phyloP scores from a whole-genome alignment of 2,113 vertebrate genomes.

The Phalacrocorax carbo region DNA sequence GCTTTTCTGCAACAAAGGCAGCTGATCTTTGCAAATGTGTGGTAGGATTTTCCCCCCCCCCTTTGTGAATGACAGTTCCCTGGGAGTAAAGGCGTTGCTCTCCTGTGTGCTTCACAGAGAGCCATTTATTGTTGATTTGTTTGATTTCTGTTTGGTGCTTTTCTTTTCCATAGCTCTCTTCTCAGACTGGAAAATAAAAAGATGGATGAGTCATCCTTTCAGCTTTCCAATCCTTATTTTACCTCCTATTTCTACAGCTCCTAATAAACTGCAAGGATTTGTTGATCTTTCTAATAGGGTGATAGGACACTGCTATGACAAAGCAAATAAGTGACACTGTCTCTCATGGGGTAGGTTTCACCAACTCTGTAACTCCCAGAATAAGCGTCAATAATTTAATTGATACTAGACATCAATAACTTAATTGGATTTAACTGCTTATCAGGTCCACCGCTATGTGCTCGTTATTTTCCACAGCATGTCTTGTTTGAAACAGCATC shows the following conservation, averaged over 20 bases:
- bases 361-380: not conserved
- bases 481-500: not conserved
- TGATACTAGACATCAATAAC: not conserved
- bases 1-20: constrained; percentile 1
- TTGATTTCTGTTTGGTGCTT: not conserved
- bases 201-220: not conserved
- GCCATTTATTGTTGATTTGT: not conserved
- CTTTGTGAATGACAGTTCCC: not conserved
- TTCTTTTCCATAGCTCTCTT: not conserved
- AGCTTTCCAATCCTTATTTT: not conserved
- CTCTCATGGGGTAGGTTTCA: not conserved
- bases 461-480: not conserved
- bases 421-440: not conserved
- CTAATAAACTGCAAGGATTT: not conserved
- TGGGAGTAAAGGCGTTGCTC: not conserved
- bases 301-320: not conserved
- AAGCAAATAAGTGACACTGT: not conserved
- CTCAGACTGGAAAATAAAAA: not conserved
- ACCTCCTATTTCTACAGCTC: not conserved
- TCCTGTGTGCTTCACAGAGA: not conserved
- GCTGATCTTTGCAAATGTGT: not conserved
- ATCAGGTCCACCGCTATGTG: not conserved
- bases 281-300: not conserved
- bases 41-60: not conserved
- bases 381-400: not conserved